phyloP scores from a whole-genome alignment of 2,797 vertebrate genomes.

The Micromesistius poutassou region DNA sequence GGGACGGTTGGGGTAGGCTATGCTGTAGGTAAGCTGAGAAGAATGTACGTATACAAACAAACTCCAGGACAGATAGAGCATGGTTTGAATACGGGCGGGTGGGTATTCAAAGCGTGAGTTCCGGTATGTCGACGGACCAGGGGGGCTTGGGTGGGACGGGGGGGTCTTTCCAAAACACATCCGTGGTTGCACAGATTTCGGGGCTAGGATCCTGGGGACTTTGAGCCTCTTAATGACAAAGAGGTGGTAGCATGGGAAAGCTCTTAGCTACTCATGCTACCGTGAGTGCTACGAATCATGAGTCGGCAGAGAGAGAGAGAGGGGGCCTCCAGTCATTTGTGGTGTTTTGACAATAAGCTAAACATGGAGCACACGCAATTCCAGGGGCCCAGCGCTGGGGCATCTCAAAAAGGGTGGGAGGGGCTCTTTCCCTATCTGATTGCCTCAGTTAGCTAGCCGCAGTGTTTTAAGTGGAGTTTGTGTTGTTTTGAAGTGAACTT shows the following conservation, averaged over 20 bases:
- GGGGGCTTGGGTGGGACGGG: background rate
- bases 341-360: slow-evolving; percentile 56
- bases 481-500: slow-evolving; percentile 1
- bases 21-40: slow-evolving; percentile 11
- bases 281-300: slow-evolving; percentile 42
- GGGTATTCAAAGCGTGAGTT: slow-evolving; percentile 24
- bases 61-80: slow-evolving; percentile 44
- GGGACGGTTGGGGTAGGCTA: background rate
- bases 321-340: slow-evolving; percentile 38
- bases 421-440: slow-evolving; percentile 11
- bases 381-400: background rate
- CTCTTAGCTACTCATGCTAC: slow-evolving; percentile 46
- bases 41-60: slow-evolving; percentile 64
- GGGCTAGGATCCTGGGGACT: slow-evolving; percentile 54
- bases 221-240: slow-evolving; percentile 58
- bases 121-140: background rate
- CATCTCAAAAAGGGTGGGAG: background rate
- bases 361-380: slow-evolving; percentile 9
- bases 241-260: slow-evolving; percentile 44
- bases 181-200: slow-evolving; percentile 44
- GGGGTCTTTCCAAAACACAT: background rate
- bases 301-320: slow-evolving; percentile 45
- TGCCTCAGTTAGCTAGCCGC: slow-evolving; percentile 20
- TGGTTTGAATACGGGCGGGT: slow-evolving; percentile 21
- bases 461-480: background rate